Conservation (phyloP, 2,888 invertebrate genomes). For the Hypomecis atomaria region DNA sequence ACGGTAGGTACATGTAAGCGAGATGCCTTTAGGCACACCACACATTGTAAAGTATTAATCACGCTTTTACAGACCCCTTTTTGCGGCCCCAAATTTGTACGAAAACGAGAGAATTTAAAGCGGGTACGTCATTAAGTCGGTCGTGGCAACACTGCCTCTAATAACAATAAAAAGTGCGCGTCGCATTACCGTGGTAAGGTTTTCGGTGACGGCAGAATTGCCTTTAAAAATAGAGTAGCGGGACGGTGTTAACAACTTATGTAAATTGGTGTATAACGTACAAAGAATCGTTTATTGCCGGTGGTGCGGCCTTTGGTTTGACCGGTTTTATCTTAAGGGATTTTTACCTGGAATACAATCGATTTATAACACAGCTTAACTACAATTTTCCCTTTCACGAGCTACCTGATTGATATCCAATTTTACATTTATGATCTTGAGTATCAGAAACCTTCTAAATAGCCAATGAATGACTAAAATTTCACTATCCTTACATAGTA, state of each 20-base stretch:
- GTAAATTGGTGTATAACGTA: neutral
- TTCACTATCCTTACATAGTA: too few relatives aligned
- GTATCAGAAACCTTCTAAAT: too few relatives aligned
- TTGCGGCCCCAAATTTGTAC: conserved; percentile 36
- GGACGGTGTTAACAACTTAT: neutral
- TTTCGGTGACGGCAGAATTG: conserved; percentile 23
- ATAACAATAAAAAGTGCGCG: conserved; percentile 32
- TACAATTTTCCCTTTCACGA: too few relatives aligned
- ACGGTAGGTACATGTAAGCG: conserved; percentile 16
- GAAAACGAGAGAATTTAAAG: conserved; percentile 39
- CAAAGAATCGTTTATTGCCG: too few relatives aligned
- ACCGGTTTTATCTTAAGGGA: too few relatives aligned
- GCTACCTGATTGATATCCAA: too few relatives aligned
- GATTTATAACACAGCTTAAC: too few relatives aligned
- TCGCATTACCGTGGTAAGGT: conserved; percentile 19
- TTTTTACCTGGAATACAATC: too few relatives aligned
- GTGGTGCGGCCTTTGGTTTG: too few relatives aligned
- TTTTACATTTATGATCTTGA: too few relatives aligned
- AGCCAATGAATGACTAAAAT: too few relatives aligned
- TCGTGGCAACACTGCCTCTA: conserved; percentile 24
- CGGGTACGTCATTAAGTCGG: conserved; percentile 39
- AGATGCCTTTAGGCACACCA: conserved; percentile 23
- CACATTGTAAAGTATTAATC: conserved; percentile 41
- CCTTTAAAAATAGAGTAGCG: conserved; percentile 15
- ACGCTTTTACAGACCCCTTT: conserved; percentile 38